These are phyloP conservation scores for Allophyes oxyacanthae DNA, from an alignment of 2,888 invertebrate genomes.

Conservation along the genomic window DNA sequence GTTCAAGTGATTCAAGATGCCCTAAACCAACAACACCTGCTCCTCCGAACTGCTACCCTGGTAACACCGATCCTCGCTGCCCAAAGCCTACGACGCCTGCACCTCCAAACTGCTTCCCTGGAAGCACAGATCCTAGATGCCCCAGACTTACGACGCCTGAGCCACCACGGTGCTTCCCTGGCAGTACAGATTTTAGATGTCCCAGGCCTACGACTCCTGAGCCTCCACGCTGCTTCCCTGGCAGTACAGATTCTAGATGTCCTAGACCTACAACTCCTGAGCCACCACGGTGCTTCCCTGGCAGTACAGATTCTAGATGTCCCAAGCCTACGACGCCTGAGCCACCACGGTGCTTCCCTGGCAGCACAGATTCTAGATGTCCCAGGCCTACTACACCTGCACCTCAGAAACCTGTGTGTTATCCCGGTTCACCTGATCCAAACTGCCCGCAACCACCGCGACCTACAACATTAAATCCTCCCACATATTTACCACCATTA, in stretches of 20 bases:
- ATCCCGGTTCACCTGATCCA: constrained; percentile 30
- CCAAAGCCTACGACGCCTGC: constrained; percentile 41
- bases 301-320: constrained; percentile 16
- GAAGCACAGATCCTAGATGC: constrained; percentile 47
- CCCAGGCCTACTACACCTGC: constrained; percentile 49
- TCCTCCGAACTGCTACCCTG: constrained; percentile 32
- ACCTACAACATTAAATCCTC: constrained; percentile 44
- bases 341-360: constrained; percentile 54
- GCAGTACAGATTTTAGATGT: constrained; percentile 73
- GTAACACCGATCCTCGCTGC: constrained; percentile 59
- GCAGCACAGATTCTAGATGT: constrained; percentile 49
- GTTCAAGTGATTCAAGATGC: constrained; percentile 57
- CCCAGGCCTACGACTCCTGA: constrained; percentile 62
- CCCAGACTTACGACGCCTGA: constrained; percentile 57
- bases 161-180: constrained; percentile 70
- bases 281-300: constrained; percentile 42
- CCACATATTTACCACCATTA: constrained; percentile 52
- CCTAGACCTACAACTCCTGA: constrained; percentile 57
- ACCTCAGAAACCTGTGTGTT: constrained; percentile 33
- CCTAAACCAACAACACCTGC: constrained; percentile 60
- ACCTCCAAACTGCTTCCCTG: constrained; percentile 19
- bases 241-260: constrained; percentile 73
- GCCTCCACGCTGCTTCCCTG: constrained; percentile 71
- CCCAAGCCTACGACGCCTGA: constrained; percentile 46
- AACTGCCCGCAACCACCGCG: constrained; percentile 21